Base-by-base conservation (phyloP, 2,888 invertebrate species). In the Nowickia ferox region DNA sequence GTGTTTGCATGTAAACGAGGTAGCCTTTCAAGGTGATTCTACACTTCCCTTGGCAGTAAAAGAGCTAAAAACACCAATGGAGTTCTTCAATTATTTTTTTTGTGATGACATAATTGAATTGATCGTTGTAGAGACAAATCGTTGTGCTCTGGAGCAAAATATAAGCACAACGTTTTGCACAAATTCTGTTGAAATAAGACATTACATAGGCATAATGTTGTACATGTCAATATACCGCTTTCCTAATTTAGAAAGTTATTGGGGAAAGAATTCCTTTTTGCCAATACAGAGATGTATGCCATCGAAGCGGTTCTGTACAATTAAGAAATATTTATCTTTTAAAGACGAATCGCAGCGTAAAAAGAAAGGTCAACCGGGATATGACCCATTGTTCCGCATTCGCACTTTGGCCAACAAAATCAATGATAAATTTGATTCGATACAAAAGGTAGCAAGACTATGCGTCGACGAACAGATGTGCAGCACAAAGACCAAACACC, bases 211-310 rank as follows among this genome's bases (percentile, higher is more conserved):
- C 4, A n/a, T 59, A 11, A 11, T 59, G n/a, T 1, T 38, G 4
- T 69, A 51, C n/a, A 68, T 40, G 40, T 68, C 68, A 30, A 5
- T 68, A 11, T 48, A 40, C 10, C 38, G 51, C 8, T 55, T 13
- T 53, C 53, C 69, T 1, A 69, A 69, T 69, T 17, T 55, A n/a
- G 46, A 65, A 48, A 48, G 19, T 6, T 48, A 46, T 19, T 65
- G 65, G 44, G 8, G 19, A 0, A 13, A n/a, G n/a, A 17, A 51
- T 17, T n/a, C n/a, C 1, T 51, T 51, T 17, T 17, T 17, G 51
- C 17, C n/a, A n/a, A 51, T 51, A 8, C 51, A 51, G 1, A 17
- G n/a, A 5, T 51, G 51, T 51, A 51, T 51, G 51, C 6, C 51
- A 17, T 17, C n/a, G 6, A 51, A 51, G 5, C n/a, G 17, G 17